Percentiles rank a stretch among this genome's conserved stretches.
phyloP scores from a whole-genome alignment of 2,888 invertebrate genomes.

The Buathra laborator region DNA sequence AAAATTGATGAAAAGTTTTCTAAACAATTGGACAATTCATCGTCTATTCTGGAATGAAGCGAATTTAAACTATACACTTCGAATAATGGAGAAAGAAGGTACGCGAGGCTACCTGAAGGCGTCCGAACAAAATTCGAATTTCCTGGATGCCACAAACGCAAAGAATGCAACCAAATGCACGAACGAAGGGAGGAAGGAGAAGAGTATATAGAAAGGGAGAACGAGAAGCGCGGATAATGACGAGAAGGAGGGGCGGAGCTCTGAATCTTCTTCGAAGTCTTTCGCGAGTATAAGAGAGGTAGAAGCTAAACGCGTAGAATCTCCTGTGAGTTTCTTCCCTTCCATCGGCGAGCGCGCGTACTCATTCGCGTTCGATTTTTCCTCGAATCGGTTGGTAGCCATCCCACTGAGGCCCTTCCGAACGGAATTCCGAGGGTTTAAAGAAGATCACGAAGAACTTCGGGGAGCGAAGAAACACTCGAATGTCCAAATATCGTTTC shows the following conservation, averaged over 20 bases:
- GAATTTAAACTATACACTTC: neutral
- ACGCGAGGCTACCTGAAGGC: conserved; percentile 8
- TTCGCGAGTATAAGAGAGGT: neutral
- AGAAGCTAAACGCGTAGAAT: neutral
- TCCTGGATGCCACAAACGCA: conserved; percentile 9
- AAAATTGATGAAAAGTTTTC: conserved; percentile 1
- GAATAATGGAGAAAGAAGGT: conserved; percentile 4
- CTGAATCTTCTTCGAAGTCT: conserved; percentile 30
- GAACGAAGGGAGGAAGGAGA: neutral
- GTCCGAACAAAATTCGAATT: conserved; percentile 25
- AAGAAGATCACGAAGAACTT: neutral
- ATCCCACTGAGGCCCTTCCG: neutral
- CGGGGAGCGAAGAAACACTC: neutral
- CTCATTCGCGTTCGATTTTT: conserved; percentile 34
- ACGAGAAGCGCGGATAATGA: conserved; percentile 31
- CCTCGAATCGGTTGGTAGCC: conserved; percentile 21
- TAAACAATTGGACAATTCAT: conserved; percentile 6
- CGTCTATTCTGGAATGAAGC: neutral
- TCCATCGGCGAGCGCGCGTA: neutral
- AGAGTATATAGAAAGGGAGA: conserved; percentile 8
- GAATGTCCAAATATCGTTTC: neutral
- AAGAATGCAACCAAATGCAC: conserved; percentile 6
- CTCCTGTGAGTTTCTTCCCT: conserved; percentile 6
- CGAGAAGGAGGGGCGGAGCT: conserved; percentile 23
- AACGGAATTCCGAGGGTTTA: conserved; percentile 26